Base-by-base conservation (phyloP, 1,140 invertebrate species). In the Apis mellifera region DNA sequence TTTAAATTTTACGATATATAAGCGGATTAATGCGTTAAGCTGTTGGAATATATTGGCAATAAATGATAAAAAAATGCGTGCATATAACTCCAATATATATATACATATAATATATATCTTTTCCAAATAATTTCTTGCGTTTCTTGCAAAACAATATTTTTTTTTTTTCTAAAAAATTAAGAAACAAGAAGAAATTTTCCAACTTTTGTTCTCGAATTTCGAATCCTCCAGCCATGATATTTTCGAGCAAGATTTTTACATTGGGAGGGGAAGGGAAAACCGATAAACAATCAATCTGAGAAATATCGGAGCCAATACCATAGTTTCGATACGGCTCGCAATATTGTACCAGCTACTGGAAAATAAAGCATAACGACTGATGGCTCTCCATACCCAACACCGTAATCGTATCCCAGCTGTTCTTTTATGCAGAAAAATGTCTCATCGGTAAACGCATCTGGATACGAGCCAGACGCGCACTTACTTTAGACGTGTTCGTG, bases 401-500 rank as follows among this genome's bases (percentile, higher is more conserved):
- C 74, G 52, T 75, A 77, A 69, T 73, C 48, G 55, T 54, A 73
- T 80, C 74, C 86, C 54, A 84, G 82, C 78, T 87, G 86, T 66
- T 78, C 66, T 50, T 48, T 72, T 77, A 79, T 71, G 71, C 71
- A 70, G 82, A 87, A 82, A 87, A 88, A 87, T 87, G 83, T 87
- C 83, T 83, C 80, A 82, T 87, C 87, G 83, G 86, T 83, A 85
- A 87, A 88, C 78, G 87, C 86, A 81, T 88, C 87, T 88, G 87
- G 87, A 87, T 82, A 69, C 55, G 69, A 59, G 87, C 87, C 87
- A 88, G 42, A 17, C 32, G 32, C 32, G 32, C 32, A 42, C 32
- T 32, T 42, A 42, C 32, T 42, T 42, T 42, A 42, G 32, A 42
- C 32, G 32, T 42, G 32, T 42, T 5, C 5, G 5, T 42, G 32